A percentile compares a stretch with the other conserved stretches of the same genome.
These are phyloP conservation scores for Paramormyrops hopkinsi DNA, from an alignment of 2,797 vertebrate species.

Conservation along the genomic window DNA sequence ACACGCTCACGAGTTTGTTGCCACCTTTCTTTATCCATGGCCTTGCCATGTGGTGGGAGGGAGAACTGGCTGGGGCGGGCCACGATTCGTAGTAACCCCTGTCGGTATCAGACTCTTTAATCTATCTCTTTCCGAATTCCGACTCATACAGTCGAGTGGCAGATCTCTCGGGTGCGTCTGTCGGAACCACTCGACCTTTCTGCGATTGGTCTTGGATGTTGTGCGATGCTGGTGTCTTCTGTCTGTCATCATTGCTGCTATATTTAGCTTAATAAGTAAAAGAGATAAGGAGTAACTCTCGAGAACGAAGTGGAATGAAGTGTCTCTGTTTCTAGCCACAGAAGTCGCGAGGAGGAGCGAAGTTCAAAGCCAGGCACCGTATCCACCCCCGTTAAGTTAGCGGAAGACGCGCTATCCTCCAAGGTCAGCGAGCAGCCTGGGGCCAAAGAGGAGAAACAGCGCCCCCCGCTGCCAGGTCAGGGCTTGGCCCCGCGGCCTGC, in stretches of 20 bases:
- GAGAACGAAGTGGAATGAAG: not conserved
- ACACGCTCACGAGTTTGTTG: not conserved
- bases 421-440: slow-evolving; percentile 72
- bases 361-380: slow-evolving; percentile 73
- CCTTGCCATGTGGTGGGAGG: not conserved
- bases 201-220: not conserved
- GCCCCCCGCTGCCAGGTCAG: slow-evolving; percentile 33
- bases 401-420: slow-evolving; percentile 67
- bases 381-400: slow-evolving; percentile 77
- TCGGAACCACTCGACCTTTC: not conserved
- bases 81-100: not conserved
- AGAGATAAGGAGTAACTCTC: not conserved
- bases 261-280: not conserved
- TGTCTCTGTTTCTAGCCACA: slow-evolving; percentile 64
- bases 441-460: slow-evolving; percentile 77
- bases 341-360: slow-evolving; percentile 88
- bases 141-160: not conserved
- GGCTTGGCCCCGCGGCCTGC: not conserved
- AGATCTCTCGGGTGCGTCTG: not conserved
- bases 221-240: not conserved
- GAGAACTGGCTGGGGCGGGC: not conserved
- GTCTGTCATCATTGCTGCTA: not conserved
- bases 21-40: not conserved
- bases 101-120: not conserved
- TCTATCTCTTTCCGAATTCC: not conserved